Percentiles rank a stretch among this genome's conserved stretches.
Evolutionary conservation across 2,113 vertebrate genomes (phyloP).

Genomic region (Ploceus nigricollis): DNA sequence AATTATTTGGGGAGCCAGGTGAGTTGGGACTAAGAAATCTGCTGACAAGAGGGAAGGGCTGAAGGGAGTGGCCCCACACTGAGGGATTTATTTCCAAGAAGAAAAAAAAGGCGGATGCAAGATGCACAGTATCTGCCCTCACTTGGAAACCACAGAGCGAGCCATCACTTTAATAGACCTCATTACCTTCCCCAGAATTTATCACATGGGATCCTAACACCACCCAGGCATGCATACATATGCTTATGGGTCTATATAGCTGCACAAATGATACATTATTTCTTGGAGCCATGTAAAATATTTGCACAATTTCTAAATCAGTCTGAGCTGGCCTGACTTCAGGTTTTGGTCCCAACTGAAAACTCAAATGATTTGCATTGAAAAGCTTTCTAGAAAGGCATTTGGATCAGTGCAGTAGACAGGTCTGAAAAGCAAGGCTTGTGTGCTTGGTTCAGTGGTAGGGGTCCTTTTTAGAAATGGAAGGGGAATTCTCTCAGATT

Average conservation of each 20-base stretch:
- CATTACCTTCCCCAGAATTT: background rate
- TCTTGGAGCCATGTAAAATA: constrained; percentile 22
- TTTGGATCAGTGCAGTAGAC: background rate
- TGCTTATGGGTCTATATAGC: background rate
- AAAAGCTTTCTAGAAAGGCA: background rate
- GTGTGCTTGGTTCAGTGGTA: background rate
- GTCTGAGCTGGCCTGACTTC: background rate
- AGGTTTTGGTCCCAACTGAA: background rate
- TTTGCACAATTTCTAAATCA: constrained; percentile 22
- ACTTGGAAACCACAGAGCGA: background rate
- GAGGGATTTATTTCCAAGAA: background rate
- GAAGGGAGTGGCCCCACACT: background rate
- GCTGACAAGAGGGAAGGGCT: background rate
- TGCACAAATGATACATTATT: background rate
- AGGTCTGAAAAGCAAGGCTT: background rate
- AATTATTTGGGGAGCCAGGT: background rate
- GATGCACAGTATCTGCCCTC: background rate
- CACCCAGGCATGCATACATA: background rate
- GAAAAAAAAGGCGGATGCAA: background rate
- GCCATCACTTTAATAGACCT: background rate
- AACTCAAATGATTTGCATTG: background rate
- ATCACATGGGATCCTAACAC: background rate
- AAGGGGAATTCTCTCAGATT: background rate
- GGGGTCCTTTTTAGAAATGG: background rate
- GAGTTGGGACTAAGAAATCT: background rate